Percentiles rank a stretch among this genome's conserved stretches.
Conservation (phyloP, 2,797 vertebrate species). For the Antrozous pallidus region DNA sequence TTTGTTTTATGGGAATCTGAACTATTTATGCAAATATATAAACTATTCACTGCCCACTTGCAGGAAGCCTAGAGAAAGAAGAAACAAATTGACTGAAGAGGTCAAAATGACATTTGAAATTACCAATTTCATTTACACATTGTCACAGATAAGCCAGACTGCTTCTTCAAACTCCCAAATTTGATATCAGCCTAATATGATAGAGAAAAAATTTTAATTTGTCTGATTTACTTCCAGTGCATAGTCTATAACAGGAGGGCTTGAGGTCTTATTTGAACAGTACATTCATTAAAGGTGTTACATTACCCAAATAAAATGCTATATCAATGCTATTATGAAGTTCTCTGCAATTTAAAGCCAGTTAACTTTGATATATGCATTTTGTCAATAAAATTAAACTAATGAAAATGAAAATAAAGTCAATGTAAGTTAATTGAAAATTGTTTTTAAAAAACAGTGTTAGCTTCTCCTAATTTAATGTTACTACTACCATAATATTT, state of each 20-base stretch:
- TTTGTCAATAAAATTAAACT: constrained; percentile 47
- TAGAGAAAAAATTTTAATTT: not conserved
- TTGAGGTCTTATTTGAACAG: not conserved
- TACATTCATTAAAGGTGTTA: not conserved
- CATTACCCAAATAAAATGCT: not conserved
- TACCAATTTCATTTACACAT: not conserved
- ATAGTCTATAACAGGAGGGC: not conserved
- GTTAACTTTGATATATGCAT: not conserved
- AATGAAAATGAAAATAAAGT: constrained; percentile 29
- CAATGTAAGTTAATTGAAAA: constrained; percentile 27
- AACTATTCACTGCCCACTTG: not conserved
- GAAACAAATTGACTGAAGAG: not conserved
- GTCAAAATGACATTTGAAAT: not conserved
- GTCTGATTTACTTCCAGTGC: not conserved
- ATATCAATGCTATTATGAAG: not conserved
- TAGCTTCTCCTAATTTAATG: not conserved
- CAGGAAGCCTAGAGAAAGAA: not conserved
- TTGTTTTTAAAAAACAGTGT: constrained; percentile 20
- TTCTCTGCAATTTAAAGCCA: not conserved
- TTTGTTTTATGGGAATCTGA: not conserved
- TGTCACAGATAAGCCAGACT: not conserved
- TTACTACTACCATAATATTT: constrained; percentile 33
- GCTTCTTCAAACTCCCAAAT: not conserved
- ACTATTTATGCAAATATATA: not conserved
- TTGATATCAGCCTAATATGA: not conserved